These are phyloP conservation scores for Mesembrinibis cayennensis DNA, from an alignment of 2,113 vertebrate species.

Conservation along the genomic window DNA sequence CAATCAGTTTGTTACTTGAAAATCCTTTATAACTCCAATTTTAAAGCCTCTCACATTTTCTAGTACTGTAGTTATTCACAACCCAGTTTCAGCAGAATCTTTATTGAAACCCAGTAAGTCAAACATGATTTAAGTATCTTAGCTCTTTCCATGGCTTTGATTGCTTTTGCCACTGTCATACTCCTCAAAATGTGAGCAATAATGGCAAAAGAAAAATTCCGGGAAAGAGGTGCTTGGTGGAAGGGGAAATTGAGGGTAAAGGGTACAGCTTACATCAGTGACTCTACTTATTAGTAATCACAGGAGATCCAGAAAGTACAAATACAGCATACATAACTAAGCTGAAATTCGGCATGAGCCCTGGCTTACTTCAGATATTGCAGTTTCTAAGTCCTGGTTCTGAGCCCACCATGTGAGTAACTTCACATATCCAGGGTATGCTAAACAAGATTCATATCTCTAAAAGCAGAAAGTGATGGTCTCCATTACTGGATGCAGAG, in stretches of 20 bases:
- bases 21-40: background rate
- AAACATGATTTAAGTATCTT: background rate
- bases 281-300: background rate
- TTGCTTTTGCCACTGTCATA: background rate
- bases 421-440: constrained; percentile 9
- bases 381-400: background rate
- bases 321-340: background rate
- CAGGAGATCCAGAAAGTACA: background rate
- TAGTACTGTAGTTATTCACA: background rate
- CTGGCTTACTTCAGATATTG: background rate
- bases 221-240: background rate
- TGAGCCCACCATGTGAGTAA: background rate
- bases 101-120: background rate
- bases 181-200: background rate
- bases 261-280: background rate
- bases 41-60: background rate
- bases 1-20: background rate
- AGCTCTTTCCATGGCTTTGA: background rate
- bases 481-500: background rate
- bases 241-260: background rate
- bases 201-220: background rate
- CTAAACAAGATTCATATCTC: constrained; percentile 5
- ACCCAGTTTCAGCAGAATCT: background rate
- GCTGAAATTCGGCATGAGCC: background rate
- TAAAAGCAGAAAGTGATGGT: constrained; percentile 26